A percentile compares a stretch with the other conserved stretches of the same genome.
phyloP scores from a whole-genome alignment of 92 coral and sea anemone genomes.

The Porites rus region DNA sequence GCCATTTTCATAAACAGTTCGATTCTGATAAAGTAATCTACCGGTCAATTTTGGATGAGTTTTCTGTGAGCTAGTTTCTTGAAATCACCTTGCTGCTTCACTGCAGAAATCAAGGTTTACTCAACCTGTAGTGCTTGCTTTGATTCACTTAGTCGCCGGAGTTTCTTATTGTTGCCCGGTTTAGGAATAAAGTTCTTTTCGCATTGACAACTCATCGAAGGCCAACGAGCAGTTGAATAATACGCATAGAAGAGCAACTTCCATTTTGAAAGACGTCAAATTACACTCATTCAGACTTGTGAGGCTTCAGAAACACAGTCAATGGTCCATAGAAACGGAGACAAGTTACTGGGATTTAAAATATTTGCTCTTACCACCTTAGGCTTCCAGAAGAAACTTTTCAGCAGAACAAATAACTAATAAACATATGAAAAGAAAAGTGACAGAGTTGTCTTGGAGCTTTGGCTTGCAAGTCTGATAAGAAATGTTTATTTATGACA shows the following conservation, averaged over 20 bases:
- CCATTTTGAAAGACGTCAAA: neutral
- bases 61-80: neutral
- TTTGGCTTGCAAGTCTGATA: neutral
- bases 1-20: neutral
- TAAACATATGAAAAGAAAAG: conserved; percentile 25
- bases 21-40: neutral
- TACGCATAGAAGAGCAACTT: neutral
- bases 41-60: neutral
- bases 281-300: neutral
- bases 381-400: neutral
- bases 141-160: neutral
- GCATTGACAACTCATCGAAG: too few species aligned
- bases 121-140: too few species aligned
- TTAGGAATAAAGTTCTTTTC: too few species aligned
- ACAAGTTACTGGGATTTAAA: conserved; percentile 13
- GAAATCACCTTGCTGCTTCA: neutral
- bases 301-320: neutral
- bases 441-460: conserved; percentile 6
- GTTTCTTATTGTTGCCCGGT: too few species aligned
- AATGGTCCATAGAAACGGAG: neutral
- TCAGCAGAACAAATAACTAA: conserved; percentile 14
- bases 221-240: neutral
- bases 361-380: conserved; percentile 7
- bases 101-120: neutral
- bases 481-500: conserved; percentile 13